Conservation (phyloP, 1,140 invertebrate genomes). For the Harpegnathos saltator region DNA sequence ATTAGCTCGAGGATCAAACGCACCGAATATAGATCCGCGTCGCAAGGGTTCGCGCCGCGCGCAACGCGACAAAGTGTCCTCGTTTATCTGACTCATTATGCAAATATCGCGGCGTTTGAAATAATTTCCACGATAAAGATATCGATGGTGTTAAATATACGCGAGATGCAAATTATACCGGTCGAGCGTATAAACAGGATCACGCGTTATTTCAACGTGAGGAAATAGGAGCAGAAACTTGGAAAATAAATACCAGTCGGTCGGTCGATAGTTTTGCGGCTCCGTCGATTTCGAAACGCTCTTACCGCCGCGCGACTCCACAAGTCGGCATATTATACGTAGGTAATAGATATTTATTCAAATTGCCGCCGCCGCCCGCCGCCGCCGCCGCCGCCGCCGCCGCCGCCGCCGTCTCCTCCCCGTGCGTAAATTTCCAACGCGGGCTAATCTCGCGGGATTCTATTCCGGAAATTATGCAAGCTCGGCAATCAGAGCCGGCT, state of each 20-base stretch:
- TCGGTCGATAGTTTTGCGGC: neutral
- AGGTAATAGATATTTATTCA: constrained; percentile 26
- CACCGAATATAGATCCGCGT: neutral
- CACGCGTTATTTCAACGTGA: neutral
- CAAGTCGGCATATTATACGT: neutral
- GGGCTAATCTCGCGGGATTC: constrained; percentile 39
- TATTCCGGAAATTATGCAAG: constrained; percentile 57
- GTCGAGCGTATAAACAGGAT: neutral
- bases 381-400: too few species aligned
- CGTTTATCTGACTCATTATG: constrained; percentile 17
- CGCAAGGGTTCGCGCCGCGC: constrained; percentile 5
- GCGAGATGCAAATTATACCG: neutral
- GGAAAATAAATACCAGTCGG: neutral
- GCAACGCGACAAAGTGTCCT: neutral
- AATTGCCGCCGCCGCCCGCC: neutral
- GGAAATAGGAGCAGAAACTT: constrained; percentile 12
- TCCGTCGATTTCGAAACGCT: constrained; percentile 6
- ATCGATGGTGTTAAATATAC: neutral
- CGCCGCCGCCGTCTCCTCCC: too few species aligned
- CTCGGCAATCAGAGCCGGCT: constrained; percentile 34
- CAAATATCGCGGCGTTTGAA: constrained; percentile 9
- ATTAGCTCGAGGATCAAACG: neutral
- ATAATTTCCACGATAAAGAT: neutral
- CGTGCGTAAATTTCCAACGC: constrained; percentile 32
- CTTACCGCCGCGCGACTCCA: neutral